Base-by-base conservation (phyloP, 2,113 vertebrate genomes). In the Hydrochoerus hydrochaeris region DNA sequence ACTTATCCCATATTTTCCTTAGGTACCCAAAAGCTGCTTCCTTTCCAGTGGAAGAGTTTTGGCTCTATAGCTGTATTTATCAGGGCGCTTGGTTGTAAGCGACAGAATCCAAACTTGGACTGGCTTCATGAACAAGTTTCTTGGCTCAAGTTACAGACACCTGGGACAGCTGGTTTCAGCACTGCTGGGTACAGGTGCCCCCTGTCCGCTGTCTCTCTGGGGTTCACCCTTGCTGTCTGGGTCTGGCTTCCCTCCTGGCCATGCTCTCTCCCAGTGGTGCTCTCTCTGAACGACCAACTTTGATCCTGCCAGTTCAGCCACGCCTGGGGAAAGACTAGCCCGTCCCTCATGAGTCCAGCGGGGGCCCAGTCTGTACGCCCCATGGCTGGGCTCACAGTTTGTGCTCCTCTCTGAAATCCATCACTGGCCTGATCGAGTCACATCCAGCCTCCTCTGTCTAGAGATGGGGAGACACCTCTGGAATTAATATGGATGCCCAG, bases 101-200 rank as follows among this genome's bases (percentile, higher is more conserved):
- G 91, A 80, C 71, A 63, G 85, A 95, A 87, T 80, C 62, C 41
- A 88, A 73, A 87, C 54, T 84, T 90, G 88, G 69, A 57, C 54
- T 41, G 57, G 58, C 67, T 90, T 84, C 22, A 62, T 83, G 35
- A 67, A 71, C 65, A 69, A 73, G 32, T 77, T 49, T 14, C 30
- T 28, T 26, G 44, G 81, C 75, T 95, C 38, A 41, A 4, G 7
- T 89, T 83, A 38, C 30, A 75, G 67, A 16, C 30, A 71, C 6
- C 32, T 90, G n/a, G 26, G n/a, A 46, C 54, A 38, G 54, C 71
- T 63, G 1, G 22, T 63, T 95, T 57, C n/a, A 19, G 57, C 16
- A 2, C 62, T 78, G 35, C 63, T 88, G 28, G 65, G 7, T 62
- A 3, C 24, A 30, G 63, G 19, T 46, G 17, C 38, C 86, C 22